phyloP scores from a whole-genome alignment of 2,888 invertebrate genomes.

The Dilophus febrilis region DNA sequence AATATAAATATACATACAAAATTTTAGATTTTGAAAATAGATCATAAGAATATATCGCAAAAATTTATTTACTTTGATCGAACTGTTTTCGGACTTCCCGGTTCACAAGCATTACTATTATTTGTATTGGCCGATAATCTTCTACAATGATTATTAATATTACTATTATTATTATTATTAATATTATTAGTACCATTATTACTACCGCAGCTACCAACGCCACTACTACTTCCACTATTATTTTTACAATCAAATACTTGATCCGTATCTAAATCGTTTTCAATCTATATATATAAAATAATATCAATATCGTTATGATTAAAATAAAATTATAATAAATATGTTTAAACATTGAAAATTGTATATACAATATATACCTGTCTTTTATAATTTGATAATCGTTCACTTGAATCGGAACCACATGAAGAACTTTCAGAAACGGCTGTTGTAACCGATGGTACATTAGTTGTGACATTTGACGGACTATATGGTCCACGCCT shows the following conservation, averaged over 20 bases:
- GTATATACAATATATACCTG: slow-evolving; percentile 19
- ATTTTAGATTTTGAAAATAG: too few relatives aligned
- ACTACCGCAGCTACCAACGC: too few relatives aligned
- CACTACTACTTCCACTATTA: slow-evolving; percentile 17
- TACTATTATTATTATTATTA: slow-evolving; percentile 15
- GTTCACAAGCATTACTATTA: slow-evolving; percentile 26
- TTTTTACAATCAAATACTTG: slow-evolving; percentile 27
- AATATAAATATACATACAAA: too few relatives aligned
- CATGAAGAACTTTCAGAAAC: slow-evolving; percentile 32
- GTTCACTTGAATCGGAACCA: slow-evolving; percentile 30
- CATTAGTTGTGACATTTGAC: slow-evolving; percentile 27
- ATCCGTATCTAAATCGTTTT: slow-evolving; percentile 29
- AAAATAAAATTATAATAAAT: slow-evolving; percentile 1
- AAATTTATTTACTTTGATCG: slow-evolving; percentile 29
- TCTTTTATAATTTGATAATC: slow-evolving; percentile 26
- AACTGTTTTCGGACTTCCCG: slow-evolving; percentile 29
- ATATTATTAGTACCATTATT: slow-evolving; percentile 8
- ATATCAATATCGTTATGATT: too few relatives aligned
- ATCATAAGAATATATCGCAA: too few relatives aligned
- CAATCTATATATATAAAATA: slow-evolving; percentile 20
- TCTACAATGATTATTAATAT: slow-evolving; percentile 22
- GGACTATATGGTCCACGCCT: slow-evolving; percentile 31
- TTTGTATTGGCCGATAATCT: slow-evolving; percentile 29
- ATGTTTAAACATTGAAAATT: neutral
- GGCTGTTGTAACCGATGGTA: slow-evolving; percentile 28